Evolutionary conservation across 2,888 invertebrate species (phyloP), one percentile per base, ranked within the genome.

Genomic region (Antitype chi): DNA sequence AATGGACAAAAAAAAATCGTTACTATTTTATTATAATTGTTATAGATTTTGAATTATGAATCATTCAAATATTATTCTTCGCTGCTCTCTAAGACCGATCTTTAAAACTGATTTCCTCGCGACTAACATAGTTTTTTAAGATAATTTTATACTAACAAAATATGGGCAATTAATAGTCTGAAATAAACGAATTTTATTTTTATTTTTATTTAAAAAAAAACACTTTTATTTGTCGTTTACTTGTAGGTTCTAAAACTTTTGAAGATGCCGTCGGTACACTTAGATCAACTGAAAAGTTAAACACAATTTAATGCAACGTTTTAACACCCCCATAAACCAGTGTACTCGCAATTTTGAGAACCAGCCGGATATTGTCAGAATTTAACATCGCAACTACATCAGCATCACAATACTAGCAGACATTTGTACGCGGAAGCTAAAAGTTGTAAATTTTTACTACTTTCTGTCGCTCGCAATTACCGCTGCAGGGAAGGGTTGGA

Each of bases 371-470:
- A 91, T 92, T 90, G 92, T 92, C 90, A 92, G 91, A 91, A 92
- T 91, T 91, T 91, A 92, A 91, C 90, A 88, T 84, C 87, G 88
- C 85, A 86, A 87, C 90, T 89, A 89, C 92, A 94, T 95, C 95
- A 94, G 90, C 95, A 95, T 95, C 91, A 96, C 95, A 96, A 96
- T 94, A 90, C 90, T 78, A 74, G 90, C 74, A 91, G 92, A 92
- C 92, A 92, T 90, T 90, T 89, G 91, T 89, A 89, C 88, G 90
- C 94, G 95, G 95, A 95, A 94, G 94, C 93, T 84, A 78, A 86
- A 83, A 91, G 95, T 94, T 94, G 95, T 96, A 95, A 96, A 96
- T 94, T 95, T 96, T 96, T 96, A 96, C 93, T 94, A 93, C 95
- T 91, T 89, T 81, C 90, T 86, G 91, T 88, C 92, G 92, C 86